phyloP scores from a whole-genome alignment of 2,113 vertebrate species.

The Albula goreensis region DNA sequence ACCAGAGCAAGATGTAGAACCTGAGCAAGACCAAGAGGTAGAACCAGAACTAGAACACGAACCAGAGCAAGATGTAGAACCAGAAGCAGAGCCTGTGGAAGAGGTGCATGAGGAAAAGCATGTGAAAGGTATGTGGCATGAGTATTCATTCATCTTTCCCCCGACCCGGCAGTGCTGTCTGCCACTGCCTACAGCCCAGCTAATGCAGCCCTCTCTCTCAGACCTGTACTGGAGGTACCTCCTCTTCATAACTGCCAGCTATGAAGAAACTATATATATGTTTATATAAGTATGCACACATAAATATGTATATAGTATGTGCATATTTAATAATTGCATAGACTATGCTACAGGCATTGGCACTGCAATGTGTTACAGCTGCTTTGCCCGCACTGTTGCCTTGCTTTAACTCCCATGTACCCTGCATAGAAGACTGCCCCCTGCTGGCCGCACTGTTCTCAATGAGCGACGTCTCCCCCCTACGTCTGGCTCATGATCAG shows the following conservation, averaged over 20 bases:
- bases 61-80: slow-evolving; percentile 42
- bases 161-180: slow-evolving; percentile 3
- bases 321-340: background rate
- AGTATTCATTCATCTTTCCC: slow-evolving; percentile 56
- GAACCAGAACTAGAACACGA: slow-evolving; percentile 41
- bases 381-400: background rate
- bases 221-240: slow-evolving; percentile 41
- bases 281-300: no score
- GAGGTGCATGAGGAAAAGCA: slow-evolving; percentile 62
- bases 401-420: no score
- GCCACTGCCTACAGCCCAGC: background rate
- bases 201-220: slow-evolving; percentile 15
- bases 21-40: slow-evolving; percentile 68
- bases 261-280: slow-evolving; percentile 14
- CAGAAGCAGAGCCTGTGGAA: slow-evolving; percentile 38
- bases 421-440: no score
- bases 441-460: no score
- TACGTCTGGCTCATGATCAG: background rate
- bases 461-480: background rate
- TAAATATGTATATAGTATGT: background rate
- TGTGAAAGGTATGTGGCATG: slow-evolving; percentile 80
- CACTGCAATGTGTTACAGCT: background rate
- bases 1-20: slow-evolving; percentile 39
- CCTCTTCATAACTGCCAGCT: slow-evolving; percentile 54
- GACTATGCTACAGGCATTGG: no score